Percentiles rank a stretch among this genome's conserved stretches.
These are phyloP conservation scores for Incurvaria masculella DNA, from an alignment of 2,888 invertebrate genomes.

Conservation along the genomic window DNA sequence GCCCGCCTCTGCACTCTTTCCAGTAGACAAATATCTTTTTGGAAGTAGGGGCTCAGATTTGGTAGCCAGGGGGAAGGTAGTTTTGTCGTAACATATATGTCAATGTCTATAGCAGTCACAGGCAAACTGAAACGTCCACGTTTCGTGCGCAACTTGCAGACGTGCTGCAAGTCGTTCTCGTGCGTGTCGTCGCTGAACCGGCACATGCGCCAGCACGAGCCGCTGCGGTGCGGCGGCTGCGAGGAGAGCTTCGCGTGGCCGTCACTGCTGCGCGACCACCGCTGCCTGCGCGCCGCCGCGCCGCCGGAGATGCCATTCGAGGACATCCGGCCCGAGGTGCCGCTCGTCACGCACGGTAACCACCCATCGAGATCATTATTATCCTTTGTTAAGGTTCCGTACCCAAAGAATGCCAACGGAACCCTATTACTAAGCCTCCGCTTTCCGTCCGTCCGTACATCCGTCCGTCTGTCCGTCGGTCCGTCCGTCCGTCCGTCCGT, in stretches of 20 bases:
- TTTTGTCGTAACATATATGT: neutral
- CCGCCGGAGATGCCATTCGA: slow-evolving; percentile 34
- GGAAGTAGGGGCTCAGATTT: neutral
- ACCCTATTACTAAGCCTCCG: too few relatives aligned
- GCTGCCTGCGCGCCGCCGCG: slow-evolving; percentile 28
- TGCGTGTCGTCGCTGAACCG: slow-evolving; percentile 30
- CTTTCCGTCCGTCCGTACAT: too few relatives aligned
- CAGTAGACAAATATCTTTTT: too few relatives aligned
- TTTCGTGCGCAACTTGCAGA: slow-evolving; percentile 25
- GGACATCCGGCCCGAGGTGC: slow-evolving; percentile 33
- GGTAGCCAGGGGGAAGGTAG: neutral
- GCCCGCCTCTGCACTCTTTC: too few relatives aligned
- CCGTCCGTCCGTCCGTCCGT: too few relatives aligned
- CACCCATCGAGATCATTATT: too few relatives aligned
- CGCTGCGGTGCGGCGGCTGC: slow-evolving; percentile 29
- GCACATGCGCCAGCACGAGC: slow-evolving; percentile 26
- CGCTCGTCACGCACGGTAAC: too few relatives aligned
- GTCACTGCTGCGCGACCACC: slow-evolving; percentile 29
- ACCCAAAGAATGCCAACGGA: too few relatives aligned
- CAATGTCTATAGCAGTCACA: neutral
- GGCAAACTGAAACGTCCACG: neutral
- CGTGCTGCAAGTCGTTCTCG: slow-evolving; percentile 33
- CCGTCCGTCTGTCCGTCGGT: too few relatives aligned
- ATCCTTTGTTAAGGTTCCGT: too few relatives aligned
- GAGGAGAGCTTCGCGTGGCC: slow-evolving; percentile 41